Conservation (phyloP, 2,797 vertebrate genomes). For the Strix occidentalis region DNA sequence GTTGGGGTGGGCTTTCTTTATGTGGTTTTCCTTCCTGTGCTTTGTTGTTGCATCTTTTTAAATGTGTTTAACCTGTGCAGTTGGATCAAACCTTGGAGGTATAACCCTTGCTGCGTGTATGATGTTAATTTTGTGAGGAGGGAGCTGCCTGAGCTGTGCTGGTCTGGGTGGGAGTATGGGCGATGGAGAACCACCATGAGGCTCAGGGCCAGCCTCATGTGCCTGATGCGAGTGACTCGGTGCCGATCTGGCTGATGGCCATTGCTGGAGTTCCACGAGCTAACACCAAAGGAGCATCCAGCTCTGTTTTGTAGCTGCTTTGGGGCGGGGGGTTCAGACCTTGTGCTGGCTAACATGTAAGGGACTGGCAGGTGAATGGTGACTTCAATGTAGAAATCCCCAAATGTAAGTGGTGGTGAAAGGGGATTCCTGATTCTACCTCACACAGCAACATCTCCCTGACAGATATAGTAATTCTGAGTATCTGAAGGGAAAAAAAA, state of each 20-base stretch:
- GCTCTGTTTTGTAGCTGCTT: neutral
- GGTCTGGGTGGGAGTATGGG: neutral
- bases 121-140: neutral
- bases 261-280: neutral
- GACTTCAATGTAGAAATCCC: neutral
- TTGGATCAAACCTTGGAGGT: fast-evolving
- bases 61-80: fast-evolving
- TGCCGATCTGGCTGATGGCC: fast-evolving
- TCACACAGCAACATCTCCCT: neutral
- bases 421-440: neutral
- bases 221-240: fast-evolving
- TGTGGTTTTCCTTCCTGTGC: neutral
- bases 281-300: neutral
- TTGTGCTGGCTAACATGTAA: neutral
- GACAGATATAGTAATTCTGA: neutral
- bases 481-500: neutral
- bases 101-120: fast-evolving
- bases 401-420: neutral
- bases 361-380: neutral
- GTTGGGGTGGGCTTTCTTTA: neutral
- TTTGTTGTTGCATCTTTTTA: neutral
- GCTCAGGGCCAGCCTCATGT: neutral
- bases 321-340: neutral
- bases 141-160: neutral
- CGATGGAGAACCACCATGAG: neutral